phyloP scores from a whole-genome alignment of 2,888 invertebrate species.

The Agrochola circellaris region DNA sequence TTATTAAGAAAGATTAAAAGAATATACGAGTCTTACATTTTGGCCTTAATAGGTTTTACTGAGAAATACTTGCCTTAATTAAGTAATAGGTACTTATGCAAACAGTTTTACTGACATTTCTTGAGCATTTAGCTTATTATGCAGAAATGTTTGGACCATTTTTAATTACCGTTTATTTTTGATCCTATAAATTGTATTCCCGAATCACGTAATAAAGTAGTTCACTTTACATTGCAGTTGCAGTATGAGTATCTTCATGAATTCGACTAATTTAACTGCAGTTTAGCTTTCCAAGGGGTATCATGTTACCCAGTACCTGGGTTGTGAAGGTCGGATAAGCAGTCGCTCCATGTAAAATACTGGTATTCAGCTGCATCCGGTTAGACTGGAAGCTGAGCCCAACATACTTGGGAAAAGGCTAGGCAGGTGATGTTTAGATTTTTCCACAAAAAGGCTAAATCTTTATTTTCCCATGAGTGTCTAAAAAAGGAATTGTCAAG shows the following conservation, averaged over 20 bases:
- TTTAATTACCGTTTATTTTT: conserved; percentile 56
- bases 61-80: conserved; percentile 71
- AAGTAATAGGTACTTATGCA: conserved; percentile 63
- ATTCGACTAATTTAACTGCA: conserved; percentile 3
- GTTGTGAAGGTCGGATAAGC: no score
- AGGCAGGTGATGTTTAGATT: no score
- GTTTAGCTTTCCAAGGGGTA: background rate
- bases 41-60: conserved; percentile 64
- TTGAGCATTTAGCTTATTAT: conserved; percentile 56
- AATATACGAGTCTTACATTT: conserved; percentile 60
- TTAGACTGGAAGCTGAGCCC: no score
- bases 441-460: background rate
- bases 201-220: conserved; percentile 40
- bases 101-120: conserved; percentile 63
- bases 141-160: conserved; percentile 56
- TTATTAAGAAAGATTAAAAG: conserved; percentile 68
- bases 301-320: no score
- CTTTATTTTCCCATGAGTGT: conserved; percentile 11
- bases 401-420: no score
- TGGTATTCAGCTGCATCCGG: no score
- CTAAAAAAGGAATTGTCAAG: conserved; percentile 23
- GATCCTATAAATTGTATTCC: conserved; percentile 29
- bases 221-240: conserved; percentile 34
- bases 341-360: no score
- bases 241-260: conserved; percentile 27